Evolutionary conservation across 1,140 invertebrate genomes (phyloP).

Genomic region (Antheraea pernyi): DNA sequence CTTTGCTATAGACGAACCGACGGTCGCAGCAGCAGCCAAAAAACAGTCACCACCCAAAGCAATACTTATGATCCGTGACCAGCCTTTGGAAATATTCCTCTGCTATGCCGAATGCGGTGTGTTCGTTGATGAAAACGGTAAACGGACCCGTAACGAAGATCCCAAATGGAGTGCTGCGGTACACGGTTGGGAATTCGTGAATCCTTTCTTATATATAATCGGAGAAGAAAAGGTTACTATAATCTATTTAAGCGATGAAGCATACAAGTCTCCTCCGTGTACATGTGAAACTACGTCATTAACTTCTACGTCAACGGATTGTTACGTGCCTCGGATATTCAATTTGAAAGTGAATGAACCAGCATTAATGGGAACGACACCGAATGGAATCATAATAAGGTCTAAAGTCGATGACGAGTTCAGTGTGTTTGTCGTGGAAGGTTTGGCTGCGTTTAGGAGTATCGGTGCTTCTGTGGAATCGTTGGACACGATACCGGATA

Average conservation of each 20-base stretch:
- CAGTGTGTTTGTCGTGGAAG: conserved; percentile 49
- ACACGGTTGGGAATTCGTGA: conserved; percentile 86
- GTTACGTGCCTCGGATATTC: conserved; percentile 53
- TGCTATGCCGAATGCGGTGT: conserved; percentile 94
- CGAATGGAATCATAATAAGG: conserved; percentile 53
- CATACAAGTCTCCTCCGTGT: conserved; percentile 59
- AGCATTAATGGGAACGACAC: conserved; percentile 43
- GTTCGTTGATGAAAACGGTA: conserved; percentile 91
- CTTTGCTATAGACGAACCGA: conserved; percentile 54
- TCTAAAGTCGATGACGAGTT: conserved; percentile 45
- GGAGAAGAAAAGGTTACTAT: conserved; percentile 78
- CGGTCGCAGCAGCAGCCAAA: conserved; percentile 53
- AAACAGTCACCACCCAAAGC: conserved; percentile 55
- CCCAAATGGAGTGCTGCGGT: conserved; percentile 92
- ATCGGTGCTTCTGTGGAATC: conserved; percentile 66
- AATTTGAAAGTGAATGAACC: conserved; percentile 51
- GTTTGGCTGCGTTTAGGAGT: conserved; percentile 56
- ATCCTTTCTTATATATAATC: conserved; percentile 89
- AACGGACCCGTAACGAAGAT: conserved; percentile 86
- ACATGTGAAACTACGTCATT: conserved; percentile 61
- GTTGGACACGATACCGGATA: conserved; percentile 45
- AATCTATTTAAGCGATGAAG: conserved; percentile 56
- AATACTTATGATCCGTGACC: conserved; percentile 45
- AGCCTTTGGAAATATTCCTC: conserved; percentile 86
- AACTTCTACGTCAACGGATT: conserved; percentile 52